These are phyloP conservation scores for Glomeris marginata DNA, from an alignment of 2,888 invertebrate genomes.

Conservation along the genomic window DNA sequence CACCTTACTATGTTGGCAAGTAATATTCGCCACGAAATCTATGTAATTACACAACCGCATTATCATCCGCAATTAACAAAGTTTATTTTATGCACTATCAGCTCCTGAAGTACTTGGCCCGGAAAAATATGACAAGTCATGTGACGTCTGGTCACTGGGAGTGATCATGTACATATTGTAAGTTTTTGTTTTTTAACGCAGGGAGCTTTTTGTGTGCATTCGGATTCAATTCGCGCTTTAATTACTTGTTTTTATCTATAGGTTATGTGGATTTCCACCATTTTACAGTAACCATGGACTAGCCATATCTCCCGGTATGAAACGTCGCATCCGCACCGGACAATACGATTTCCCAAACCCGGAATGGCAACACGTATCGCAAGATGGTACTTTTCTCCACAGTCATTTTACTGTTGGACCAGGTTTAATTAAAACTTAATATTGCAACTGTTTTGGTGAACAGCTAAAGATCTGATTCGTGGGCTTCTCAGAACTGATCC, in stretches of 20 bases:
- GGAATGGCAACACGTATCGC: conserved; percentile 88
- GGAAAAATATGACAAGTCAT: conserved; percentile 96
- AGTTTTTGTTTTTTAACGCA: conserved; percentile 29
- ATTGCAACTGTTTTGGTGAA: neutral
- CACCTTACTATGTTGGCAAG: conserved; percentile 93
- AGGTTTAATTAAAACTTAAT: neutral
- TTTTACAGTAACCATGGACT: conserved; percentile 96
- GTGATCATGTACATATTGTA: conserved; percentile 97
- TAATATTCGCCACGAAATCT: conserved; percentile 13
- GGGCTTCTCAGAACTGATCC: conserved; percentile 93
- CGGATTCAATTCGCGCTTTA: too few relatives aligned
- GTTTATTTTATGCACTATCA: conserved; percentile 25
- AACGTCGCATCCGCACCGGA: conserved; percentile 83
- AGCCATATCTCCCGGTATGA: conserved; percentile 99
- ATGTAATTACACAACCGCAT: neutral
- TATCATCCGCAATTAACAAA: neutral
- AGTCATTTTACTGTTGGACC: neutral
- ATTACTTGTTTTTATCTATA: conserved; percentile 5
- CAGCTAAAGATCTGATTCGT: conserved; percentile 80
- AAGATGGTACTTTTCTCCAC: conserved; percentile 43
- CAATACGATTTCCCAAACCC: conserved; percentile 95
- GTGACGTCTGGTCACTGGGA: conserved; percentile 98
- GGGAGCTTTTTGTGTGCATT: neutral
- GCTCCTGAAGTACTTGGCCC: conserved; percentile 82
- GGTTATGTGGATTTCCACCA: conserved; percentile 93